phyloP scores from a whole-genome alignment of 53 echinoderm and acorn worm genomes.

The Apostichopus leukothele region DNA sequence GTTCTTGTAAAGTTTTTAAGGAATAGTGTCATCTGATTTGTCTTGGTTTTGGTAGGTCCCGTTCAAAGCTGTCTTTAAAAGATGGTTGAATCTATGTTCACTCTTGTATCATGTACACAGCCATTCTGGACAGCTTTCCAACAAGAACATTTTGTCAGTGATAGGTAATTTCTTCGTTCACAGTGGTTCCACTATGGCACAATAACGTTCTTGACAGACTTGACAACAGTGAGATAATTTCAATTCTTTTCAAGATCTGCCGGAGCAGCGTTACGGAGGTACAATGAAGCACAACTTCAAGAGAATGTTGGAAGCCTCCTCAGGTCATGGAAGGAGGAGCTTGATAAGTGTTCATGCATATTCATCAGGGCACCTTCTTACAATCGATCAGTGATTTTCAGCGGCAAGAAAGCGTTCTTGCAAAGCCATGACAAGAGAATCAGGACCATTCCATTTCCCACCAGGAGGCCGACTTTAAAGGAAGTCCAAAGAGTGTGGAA shows the following conservation, averaged over 20 bases:
- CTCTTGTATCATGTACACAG: too few relatives aligned
- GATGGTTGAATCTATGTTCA: too few relatives aligned
- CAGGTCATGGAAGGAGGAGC: conserved; percentile 66
- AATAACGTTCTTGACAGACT: too few relatives aligned
- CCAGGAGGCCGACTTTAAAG: conserved; percentile 76
- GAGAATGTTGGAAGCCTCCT: conserved; percentile 80
- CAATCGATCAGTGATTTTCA: conserved; percentile 82
- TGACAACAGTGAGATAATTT: neutral
- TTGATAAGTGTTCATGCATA: conserved; percentile 69
- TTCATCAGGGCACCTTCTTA: conserved; percentile 85
- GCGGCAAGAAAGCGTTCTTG: conserved; percentile 78
- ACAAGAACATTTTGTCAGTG: too few relatives aligned
- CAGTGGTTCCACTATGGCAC: too few relatives aligned
- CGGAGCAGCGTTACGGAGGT: conserved; percentile 81
- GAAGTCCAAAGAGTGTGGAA: conserved; percentile 76
- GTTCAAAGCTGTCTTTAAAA: too few relatives aligned
- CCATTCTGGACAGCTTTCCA: too few relatives aligned
- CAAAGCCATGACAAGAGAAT: conserved; percentile 67
- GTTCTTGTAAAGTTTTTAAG: too few relatives aligned
- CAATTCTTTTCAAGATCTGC: conserved; percentile 65
- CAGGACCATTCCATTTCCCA: conserved; percentile 81
- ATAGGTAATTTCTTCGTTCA: too few relatives aligned
- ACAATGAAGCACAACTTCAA: conserved; percentile 84
- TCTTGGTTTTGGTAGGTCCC: too few relatives aligned
- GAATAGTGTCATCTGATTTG: too few relatives aligned